phyloP scores from a whole-genome alignment of 2,888 invertebrate species.

The Hirtodrosophila alboralis region DNA sequence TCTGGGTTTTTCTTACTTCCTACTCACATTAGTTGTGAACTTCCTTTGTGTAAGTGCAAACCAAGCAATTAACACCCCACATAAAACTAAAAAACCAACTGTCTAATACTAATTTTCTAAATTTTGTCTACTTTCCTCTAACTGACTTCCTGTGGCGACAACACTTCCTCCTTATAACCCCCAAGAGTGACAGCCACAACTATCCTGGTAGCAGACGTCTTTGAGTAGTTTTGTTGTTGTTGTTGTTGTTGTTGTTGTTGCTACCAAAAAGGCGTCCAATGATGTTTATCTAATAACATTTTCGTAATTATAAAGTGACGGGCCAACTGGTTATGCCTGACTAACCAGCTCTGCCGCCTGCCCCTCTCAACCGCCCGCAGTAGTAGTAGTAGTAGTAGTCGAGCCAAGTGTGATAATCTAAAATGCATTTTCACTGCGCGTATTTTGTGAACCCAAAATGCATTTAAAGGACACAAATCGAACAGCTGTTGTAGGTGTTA shows the following conservation, averaged over 20 bases:
- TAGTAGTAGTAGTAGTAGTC: too few species aligned
- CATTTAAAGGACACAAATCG: conserved; percentile 26
- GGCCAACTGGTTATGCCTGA: conserved; percentile 67
- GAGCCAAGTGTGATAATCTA: conserved; percentile 72
- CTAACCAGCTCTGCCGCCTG: conserved; percentile 17
- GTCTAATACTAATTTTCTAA: conserved; percentile 27
- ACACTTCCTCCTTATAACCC: conserved; percentile 49
- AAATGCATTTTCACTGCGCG: conserved; percentile 65
- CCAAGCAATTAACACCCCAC: conserved; percentile 65
- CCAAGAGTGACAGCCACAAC: conserved; percentile 27
- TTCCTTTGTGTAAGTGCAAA: conserved; percentile 28
- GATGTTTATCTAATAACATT: conserved; percentile 74
- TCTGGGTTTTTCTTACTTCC: conserved; percentile 27
- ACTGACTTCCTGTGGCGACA: conserved; percentile 69
- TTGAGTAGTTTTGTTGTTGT: too few species aligned
- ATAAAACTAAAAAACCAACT: conserved; percentile 40
- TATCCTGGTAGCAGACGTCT: conserved; percentile 62
- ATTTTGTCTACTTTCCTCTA: conserved; percentile 13
- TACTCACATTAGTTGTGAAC: conserved; percentile 18
- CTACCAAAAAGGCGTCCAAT: conserved; percentile 19
- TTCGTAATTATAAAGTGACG: conserved; percentile 70
- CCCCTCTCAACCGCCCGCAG: conserved; percentile 34
- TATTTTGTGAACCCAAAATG: conserved; percentile 15
- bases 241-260: too few species aligned
- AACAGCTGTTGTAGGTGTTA: conserved; percentile 76